Conservation (phyloP, 2,113 vertebrate genomes). For the Pteruthius melanotis region DNA sequence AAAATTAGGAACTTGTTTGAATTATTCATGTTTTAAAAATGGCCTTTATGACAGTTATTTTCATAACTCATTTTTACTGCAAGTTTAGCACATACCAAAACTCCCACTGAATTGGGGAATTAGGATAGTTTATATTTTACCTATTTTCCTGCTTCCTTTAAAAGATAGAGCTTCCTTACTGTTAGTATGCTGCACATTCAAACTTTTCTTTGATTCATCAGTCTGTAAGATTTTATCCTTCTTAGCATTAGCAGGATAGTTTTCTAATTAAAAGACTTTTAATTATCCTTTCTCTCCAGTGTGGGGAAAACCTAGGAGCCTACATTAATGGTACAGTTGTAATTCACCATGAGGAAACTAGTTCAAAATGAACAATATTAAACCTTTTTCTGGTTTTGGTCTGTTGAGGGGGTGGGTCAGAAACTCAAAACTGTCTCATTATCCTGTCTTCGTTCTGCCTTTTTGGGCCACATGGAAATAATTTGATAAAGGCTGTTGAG, state of each 20-base stretch:
- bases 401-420: neutral
- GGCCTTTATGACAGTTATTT: constrained; percentile 36
- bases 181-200: neutral
- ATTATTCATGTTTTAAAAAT: constrained; percentile 47
- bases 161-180: neutral
- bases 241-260: neutral
- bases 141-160: neutral
- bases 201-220: neutral
- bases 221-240: neutral
- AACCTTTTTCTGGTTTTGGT: neutral
- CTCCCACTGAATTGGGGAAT: constrained; percentile 4
- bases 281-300: neutral
- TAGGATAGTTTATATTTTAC: neutral
- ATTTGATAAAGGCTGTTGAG: neutral
- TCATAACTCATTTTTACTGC: constrained; percentile 46
- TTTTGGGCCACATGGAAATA: neutral
- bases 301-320: neutral
- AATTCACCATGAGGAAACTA: neutral
- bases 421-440: neutral
- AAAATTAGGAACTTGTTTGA: neutral
- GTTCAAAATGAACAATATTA: neutral
- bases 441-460: neutral
- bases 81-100: constrained; percentile 9
- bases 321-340: neutral
- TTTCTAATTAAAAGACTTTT: neutral